Percentiles rank a stretch among this genome's conserved stretches.
These are phyloP conservation scores for Flexamia atlantica DNA, from an alignment of 2,888 invertebrate genomes.

Conservation along the genomic window DNA sequence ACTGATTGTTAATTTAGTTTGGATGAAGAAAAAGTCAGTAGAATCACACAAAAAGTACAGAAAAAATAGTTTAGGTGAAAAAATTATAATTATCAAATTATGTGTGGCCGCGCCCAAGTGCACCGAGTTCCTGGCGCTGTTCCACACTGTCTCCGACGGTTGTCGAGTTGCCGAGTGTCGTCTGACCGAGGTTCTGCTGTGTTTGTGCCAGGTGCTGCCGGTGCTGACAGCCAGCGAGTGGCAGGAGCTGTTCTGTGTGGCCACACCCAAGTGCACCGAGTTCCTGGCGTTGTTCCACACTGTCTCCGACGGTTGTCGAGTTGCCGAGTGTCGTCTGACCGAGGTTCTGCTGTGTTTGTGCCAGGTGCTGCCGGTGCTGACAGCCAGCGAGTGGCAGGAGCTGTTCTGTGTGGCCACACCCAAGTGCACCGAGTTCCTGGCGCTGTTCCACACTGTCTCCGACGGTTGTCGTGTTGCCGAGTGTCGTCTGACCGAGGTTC, in stretches of 20 bases:
- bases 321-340: no score
- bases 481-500: background rate
- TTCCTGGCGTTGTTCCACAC: constrained; percentile 29
- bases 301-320: no score
- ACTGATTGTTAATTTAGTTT: no score
- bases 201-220: constrained; percentile 37
- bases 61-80: no score
- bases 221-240: constrained; percentile 32
- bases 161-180: no score
- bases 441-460: constrained; percentile 33
- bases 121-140: background rate
- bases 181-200: no score
- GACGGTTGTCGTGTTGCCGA: no score
- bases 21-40: no score
- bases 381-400: constrained; percentile 37
- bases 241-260: constrained; percentile 52
- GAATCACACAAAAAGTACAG: no score
- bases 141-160: constrained; percentile 25
- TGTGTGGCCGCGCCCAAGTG: constrained; percentile 46
- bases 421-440: constrained; percentile 39
- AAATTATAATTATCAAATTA: no score
- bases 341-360: background rate
- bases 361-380: constrained; percentile 44
- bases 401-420: constrained; percentile 47
- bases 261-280: constrained; percentile 39